Evolutionary conservation across 2,797 vertebrate species (phyloP), one percentile per base, ranked within the genome.

Genomic region (Diplodus sargus): DNA sequence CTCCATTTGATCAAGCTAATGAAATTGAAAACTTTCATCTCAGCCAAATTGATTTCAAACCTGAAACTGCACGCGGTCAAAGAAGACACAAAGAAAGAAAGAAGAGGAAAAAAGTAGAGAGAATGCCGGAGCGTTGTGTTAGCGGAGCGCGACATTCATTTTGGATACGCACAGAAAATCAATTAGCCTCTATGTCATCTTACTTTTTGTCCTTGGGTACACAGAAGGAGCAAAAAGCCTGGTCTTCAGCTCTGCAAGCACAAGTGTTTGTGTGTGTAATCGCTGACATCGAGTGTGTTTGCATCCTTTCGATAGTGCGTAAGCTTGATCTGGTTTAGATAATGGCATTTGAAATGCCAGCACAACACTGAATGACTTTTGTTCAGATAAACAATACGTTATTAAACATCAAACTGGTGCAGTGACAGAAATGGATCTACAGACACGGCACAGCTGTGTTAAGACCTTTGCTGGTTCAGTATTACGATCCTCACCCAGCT

Each of bases 11-110:
- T 90, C 91, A 92, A 87, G 91, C 87, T 94, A 95, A 95, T 95
- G 92, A 94, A 94, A 95, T 93, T 93, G 91, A 95, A 95, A 94
- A 95, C 93, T 93, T 94, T 94, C 90, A 94, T 94, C 92, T 93
- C 82, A 81, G 91, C 87, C 90, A 94, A 95, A 95, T 94, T 94
- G 94, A 95, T 95, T 95, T 94, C 78, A 80, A 91, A 93, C 91
- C 90, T 90, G 85, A 90, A 92, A 91, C 87, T 65, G 54, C 88
- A 87, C 23, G 42, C 18, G 12, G 30, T 63, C 20, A n/a, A 48
- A 59, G 25, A 75, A 68, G 18, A 66, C 53, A 20, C 47, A 58
- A 63, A 23, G 25, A 23, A 0, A 43, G 7, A 51, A 60, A 8
- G 4, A 82, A 72, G 4, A 23, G 48, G 51, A 82, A 72, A 11